phyloP scores from a whole-genome alignment of 2,888 invertebrate genomes.

The Drosophila histrio region DNA sequence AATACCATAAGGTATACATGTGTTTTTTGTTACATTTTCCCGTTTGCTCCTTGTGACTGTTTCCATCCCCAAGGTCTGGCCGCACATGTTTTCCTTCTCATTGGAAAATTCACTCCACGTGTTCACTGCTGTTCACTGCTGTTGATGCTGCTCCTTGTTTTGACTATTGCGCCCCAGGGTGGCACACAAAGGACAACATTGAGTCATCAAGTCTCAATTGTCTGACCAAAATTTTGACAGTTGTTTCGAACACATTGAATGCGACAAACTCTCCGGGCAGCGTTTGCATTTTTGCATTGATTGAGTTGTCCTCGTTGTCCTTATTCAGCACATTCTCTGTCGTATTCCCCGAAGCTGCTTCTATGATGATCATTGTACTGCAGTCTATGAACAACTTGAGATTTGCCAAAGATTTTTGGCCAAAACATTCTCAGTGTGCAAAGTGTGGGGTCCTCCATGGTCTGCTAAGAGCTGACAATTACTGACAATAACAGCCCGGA shows the following conservation, averaged over 20 bases:
- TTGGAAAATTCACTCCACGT: conserved; percentile 42
- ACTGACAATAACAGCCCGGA: conserved; percentile 52
- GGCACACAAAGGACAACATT: conserved; percentile 46
- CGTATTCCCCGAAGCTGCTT: conserved; percentile 37
- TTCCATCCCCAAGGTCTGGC: conserved; percentile 36
- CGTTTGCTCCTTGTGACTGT: background rate
- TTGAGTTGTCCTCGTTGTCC: conserved; percentile 54
- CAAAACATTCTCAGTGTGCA: conserved; percentile 26
- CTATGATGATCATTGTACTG: conserved; percentile 21
- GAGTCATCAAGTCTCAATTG: conserved; percentile 66
- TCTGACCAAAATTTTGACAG: conserved; percentile 62
- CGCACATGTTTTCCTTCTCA: conserved; percentile 60
- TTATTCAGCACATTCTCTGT: conserved; percentile 29
- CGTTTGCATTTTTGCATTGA: conserved; percentile 64
- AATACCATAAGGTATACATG: conserved; percentile 58
- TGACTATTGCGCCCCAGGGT: conserved; percentile 64
- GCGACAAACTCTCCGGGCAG: conserved; percentile 53
- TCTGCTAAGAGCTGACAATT: conserved; percentile 27
- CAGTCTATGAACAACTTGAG: conserved; percentile 39
- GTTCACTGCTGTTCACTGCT: conserved; percentile 22
- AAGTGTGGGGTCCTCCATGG: conserved; percentile 39
- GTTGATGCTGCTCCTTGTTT: conserved; percentile 47
- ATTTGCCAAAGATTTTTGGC: conserved; percentile 25
- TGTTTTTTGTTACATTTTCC: conserved; percentile 35
- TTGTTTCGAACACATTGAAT: conserved; percentile 22